Evolutionary conservation across 2,888 invertebrate species (phyloP).

Genomic region (Terebella lapidaria): DNA sequence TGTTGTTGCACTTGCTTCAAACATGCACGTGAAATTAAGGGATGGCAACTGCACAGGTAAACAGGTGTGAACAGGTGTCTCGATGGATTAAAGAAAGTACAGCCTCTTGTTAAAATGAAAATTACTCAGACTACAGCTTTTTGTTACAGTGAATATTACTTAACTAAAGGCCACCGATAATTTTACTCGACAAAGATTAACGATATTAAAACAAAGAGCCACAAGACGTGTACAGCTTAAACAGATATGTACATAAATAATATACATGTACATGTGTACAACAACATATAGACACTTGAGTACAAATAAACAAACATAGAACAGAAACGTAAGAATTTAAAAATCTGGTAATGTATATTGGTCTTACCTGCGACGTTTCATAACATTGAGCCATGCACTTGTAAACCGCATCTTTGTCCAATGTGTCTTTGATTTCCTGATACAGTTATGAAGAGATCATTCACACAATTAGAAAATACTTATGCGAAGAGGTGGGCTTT

Average conservation of each 20-base stretch:
- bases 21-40: too few relatives aligned
- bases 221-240: too few relatives aligned
- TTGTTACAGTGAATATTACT: not conserved
- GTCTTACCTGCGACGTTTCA: conserved; percentile 28
- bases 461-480: too few relatives aligned
- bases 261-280: too few relatives aligned
- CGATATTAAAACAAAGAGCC: too few relatives aligned
- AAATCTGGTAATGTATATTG: too few relatives aligned
- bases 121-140: not conserved
- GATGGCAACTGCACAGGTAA: not conserved
- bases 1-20: not conserved
- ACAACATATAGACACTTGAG: too few relatives aligned
- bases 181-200: not conserved
- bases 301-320: too few relatives aligned
- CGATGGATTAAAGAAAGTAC: not conserved
- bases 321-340: too few relatives aligned
- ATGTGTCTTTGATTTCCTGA: conserved; percentile 53
- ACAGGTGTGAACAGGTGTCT: not conserved
- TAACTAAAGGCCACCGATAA: not conserved
- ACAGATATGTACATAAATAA: too few relatives aligned
- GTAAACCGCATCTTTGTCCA: conserved; percentile 51
- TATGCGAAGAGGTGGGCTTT: too few relatives aligned
- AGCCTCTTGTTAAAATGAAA: not conserved
- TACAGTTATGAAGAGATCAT: too few relatives aligned
- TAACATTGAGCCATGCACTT: conserved; percentile 48